phyloP scores from a whole-genome alignment of 2,113 vertebrate genomes.

The Chitala chitala region DNA sequence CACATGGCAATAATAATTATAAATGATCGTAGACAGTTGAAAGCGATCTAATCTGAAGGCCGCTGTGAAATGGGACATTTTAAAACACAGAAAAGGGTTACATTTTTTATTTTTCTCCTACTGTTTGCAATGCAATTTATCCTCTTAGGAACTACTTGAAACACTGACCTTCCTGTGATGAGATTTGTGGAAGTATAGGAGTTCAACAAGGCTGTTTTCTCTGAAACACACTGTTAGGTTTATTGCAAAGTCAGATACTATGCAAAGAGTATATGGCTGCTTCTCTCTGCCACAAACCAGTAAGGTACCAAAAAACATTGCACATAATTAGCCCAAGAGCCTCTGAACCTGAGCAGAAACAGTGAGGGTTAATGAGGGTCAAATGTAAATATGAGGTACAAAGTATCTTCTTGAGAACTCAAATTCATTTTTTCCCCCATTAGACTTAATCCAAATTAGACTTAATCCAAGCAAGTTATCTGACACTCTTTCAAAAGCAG shows the following conservation, averaged over 20 bases:
- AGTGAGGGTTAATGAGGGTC: constrained; percentile 16
- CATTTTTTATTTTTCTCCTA: neutral
- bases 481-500: neutral
- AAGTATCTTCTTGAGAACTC: neutral
- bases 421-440: neutral
- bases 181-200: neutral
- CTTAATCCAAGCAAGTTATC: neutral
- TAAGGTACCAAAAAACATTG: neutral
- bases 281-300: neutral
- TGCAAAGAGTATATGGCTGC: neutral
- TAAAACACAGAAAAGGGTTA: neutral
- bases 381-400: constrained; percentile 6
- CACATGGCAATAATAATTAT: no score
- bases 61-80: no score
- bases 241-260: neutral
- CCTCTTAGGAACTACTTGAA: neutral
- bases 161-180: neutral
- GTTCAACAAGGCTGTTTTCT: neutral
- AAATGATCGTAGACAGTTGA: no score
- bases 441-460: neutral
- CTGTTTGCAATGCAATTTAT: neutral
- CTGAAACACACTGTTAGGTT: neutral
- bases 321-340: constrained; percentile 11
- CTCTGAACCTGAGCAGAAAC: constrained; percentile 8
- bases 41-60: no score